Evolutionary conservation across 2,888 invertebrate genomes (phyloP), one percentile per base, ranked within the genome.

Genomic region (Callyntrura guangdongensis): DNA sequence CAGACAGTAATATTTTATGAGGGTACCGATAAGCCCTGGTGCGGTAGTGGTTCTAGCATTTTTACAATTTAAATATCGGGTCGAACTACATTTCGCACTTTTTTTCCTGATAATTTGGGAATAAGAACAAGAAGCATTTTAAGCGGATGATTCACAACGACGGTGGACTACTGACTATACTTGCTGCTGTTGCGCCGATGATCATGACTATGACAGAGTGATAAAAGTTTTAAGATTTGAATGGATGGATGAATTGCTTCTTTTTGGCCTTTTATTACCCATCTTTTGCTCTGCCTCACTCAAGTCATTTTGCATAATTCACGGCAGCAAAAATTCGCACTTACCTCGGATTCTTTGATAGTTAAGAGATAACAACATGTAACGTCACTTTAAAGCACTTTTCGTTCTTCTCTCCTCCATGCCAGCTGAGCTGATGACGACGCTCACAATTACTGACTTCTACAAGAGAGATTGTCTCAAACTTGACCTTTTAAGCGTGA

Each of bases 51-150:
- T n/a, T n/a, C n/a, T n/a, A n/a, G n/a, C n/a, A n/a, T n/a, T n/a
- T n/a, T n/a, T n/a, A n/a, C n/a, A n/a, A n/a, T n/a, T 77, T 53
- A 25, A 49, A 83, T 64, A 45, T 85, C 59, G 72, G 22, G 81
- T 72, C 89, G 90, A 90, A 90, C 90, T 82, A 90, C 81, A 90
- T 90, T 90, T 90, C 90, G 69, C 86, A 90, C 90, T 90, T 86
- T 79, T n/a, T 85, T 81, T 59, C 8, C 84, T 45, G 53, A 79
- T 79, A 74, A 61, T 61, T 79, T 86, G 22, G 64, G 67, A 67
- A 47, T 47, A 17, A 67, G 77, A 45, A 83, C 53, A 11, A 49
- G 47, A 74, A 79, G 77, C 89, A 90, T 83, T 89, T 88, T 49
- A n/a, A 89, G 17, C 27, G 0, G 45, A 61, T 61, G 81, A 81